phyloP scores from a whole-genome alignment of 2,113 vertebrate genomes.

The Meleagris gallopavo region DNA sequence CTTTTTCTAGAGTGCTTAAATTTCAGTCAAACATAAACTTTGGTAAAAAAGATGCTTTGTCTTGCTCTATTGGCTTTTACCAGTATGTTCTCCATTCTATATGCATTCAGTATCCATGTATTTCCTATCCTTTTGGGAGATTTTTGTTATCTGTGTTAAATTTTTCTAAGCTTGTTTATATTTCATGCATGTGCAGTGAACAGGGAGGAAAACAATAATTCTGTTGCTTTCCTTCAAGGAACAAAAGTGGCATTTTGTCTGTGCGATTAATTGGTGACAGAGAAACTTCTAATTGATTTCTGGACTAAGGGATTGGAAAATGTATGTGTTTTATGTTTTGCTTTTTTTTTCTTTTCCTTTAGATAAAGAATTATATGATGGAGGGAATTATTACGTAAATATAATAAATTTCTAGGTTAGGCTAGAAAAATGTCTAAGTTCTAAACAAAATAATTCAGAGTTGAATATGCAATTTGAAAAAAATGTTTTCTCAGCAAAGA shows the following conservation, averaged over 20 bases:
- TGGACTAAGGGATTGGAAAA: background rate
- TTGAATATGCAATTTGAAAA: background rate
- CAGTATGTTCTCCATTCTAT: background rate
- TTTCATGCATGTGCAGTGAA: background rate
- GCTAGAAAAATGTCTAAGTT: background rate
- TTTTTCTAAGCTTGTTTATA: background rate
- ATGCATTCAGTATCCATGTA: background rate
- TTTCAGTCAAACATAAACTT: background rate
- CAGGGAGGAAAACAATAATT: background rate
- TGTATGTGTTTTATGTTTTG: background rate
- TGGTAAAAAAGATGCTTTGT: background rate
- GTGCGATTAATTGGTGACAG: background rate
- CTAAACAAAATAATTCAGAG: background rate
- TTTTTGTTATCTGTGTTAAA: background rate
- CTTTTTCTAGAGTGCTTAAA: background rate
- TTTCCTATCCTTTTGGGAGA: background rate
- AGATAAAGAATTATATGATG: accelerated
- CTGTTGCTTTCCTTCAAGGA: background rate
- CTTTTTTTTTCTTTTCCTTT: background rate
- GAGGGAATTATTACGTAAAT: background rate
- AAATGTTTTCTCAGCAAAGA: background rate
- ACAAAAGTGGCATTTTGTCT: background rate
- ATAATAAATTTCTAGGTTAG: background rate
- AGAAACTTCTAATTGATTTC: background rate
- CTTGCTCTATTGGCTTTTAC: background rate